phyloP scores from a whole-genome alignment of 2,888 invertebrate genomes.

The Mimachlamys varia region DNA sequence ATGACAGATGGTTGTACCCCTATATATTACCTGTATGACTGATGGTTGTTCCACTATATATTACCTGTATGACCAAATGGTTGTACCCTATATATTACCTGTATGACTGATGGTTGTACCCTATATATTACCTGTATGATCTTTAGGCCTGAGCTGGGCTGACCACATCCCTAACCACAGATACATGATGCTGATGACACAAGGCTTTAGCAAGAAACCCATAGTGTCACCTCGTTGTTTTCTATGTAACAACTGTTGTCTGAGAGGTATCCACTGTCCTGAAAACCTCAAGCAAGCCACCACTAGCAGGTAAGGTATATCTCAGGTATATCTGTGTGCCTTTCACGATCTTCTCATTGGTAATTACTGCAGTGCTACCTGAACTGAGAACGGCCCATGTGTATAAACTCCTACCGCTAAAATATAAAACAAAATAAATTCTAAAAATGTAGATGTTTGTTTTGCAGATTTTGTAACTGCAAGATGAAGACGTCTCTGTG shows the following conservation, averaged over 20 bases:
- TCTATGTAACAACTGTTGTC: not conserved
- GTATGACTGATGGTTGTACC: not conserved
- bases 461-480: not conserved
- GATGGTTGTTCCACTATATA: too few relatives aligned
- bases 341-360: too few relatives aligned
- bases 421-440: too few relatives aligned
- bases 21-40: too few relatives aligned
- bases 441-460: not conserved
- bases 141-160: not conserved
- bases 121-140: not conserved
- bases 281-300: not conserved
- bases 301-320: not conserved
- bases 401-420: too few relatives aligned
- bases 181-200: conserved; percentile 1
- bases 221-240: not conserved
- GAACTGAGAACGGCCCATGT: too few relatives aligned
- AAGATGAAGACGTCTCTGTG: not conserved
- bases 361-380: too few relatives aligned
- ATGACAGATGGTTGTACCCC: too few relatives aligned
- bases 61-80: too few relatives aligned
- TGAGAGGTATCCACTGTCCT: not conserved
- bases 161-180: conserved; percentile 8
- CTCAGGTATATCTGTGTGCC: not conserved
- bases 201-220: not conserved
- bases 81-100: not conserved